A percentile compares a stretch with the other conserved stretches of the same genome.
phyloP scores from a whole-genome alignment of 1,140 invertebrate species.

The Drosophila pectinifera region DNA sequence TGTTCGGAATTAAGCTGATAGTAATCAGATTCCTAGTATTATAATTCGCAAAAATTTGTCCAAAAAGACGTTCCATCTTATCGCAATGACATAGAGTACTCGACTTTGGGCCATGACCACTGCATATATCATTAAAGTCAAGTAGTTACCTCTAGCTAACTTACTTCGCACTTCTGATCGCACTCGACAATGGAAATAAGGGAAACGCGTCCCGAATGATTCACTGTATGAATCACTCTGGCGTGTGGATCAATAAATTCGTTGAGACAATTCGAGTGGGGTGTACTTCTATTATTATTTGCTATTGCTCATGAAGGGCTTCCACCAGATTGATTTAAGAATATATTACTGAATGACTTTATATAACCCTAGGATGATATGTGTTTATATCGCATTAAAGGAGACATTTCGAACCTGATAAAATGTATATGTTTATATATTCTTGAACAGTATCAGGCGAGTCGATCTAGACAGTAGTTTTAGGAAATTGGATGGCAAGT shows the following conservation, averaged over 20 bases:
- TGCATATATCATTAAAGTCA: no score
- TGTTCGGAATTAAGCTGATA: not conserved
- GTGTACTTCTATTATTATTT: slow-evolving; percentile 2
- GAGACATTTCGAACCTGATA: no score
- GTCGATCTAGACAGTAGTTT: no score
- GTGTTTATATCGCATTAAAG: no score
- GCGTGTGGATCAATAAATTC: not conserved
- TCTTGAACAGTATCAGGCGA: no score
- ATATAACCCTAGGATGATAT: no score
- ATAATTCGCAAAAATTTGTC: not conserved
- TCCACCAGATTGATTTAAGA: not conserved
- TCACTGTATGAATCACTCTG: slow-evolving; percentile 3
- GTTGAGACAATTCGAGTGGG: not conserved
- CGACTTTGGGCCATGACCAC: no score
- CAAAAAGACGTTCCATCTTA: slow-evolving; percentile 1
- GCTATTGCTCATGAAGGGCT: not conserved
- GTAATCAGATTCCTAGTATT: not conserved
- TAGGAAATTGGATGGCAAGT: no score
- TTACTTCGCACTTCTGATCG: not conserved
- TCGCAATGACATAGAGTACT: not conserved
- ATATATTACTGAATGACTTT: no score
- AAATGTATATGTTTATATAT: no score
- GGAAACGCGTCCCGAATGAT: slow-evolving; percentile 11
- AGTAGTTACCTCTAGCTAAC: not conserved
- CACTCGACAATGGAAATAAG: not conserved